Evolutionary conservation across 2,888 invertebrate species (phyloP).

Genomic region (Ptychoptera contaminata): DNA sequence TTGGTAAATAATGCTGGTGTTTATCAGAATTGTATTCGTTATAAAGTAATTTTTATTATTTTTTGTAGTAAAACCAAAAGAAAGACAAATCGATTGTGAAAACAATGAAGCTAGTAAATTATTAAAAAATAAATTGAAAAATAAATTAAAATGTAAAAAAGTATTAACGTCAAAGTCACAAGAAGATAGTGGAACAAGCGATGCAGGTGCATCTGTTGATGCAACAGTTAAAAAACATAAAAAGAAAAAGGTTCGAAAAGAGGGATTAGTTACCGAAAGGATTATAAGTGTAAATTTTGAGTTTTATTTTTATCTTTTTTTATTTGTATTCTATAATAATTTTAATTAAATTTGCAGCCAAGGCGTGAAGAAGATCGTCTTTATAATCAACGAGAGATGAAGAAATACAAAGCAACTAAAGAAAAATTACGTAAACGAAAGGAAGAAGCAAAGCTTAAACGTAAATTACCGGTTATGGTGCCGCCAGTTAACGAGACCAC

Average conservation of each 20-base stretch:
- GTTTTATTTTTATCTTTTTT: background rate
- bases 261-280: conserved; percentile 44
- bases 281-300: conserved; percentile 37
- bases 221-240: conserved; percentile 12
- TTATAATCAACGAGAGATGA: conserved; percentile 51
- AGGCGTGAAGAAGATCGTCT: conserved; percentile 63
- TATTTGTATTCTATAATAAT: background rate
- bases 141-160: no score
- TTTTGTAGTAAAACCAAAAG: no score
- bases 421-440: conserved; percentile 50
- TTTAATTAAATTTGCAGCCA: conserved; percentile 39
- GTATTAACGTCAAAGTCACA: conserved; percentile 15
- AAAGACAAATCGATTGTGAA: no score
- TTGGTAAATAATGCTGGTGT: no score
- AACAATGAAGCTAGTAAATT: no score
- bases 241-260: conserved; percentile 38
- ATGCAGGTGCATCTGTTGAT: conserved; percentile 15
- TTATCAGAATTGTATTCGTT: no score
- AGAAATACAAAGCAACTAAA: conserved; percentile 63
- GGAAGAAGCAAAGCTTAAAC: conserved; percentile 17
- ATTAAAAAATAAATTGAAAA: no score
- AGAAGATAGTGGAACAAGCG: conserved; percentile 7
- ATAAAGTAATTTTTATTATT: no score
- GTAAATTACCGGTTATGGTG: conserved; percentile 3
- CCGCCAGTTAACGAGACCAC: background rate